Percentiles rank a stretch among this genome's conserved stretches.
Conservation (phyloP, 2,888 invertebrate genomes). For the Sphaerophoria taeniata region DNA sequence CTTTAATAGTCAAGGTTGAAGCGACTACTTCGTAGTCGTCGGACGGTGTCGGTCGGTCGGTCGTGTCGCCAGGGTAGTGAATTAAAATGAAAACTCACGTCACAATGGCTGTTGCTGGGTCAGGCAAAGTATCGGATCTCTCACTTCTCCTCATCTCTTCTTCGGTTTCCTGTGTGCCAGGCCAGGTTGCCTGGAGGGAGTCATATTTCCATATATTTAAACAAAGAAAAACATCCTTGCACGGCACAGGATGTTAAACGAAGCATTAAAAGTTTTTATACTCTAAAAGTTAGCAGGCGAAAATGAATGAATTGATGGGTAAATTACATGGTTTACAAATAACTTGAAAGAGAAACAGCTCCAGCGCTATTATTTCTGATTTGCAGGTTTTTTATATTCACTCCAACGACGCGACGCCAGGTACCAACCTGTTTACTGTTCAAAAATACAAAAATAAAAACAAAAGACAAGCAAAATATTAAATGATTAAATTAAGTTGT, state of each 20-base stretch:
- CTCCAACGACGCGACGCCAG: too few relatives aligned
- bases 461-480: too few relatives aligned
- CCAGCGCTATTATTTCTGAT: background rate
- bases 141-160: conserved; percentile 6
- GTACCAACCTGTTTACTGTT: too few relatives aligned
- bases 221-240: conserved; percentile 36
- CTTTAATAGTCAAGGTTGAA: conserved; percentile 4
- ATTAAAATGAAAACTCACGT: conserved; percentile 17
- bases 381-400: too few relatives aligned
- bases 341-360: conserved; percentile 58
- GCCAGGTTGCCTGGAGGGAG: background rate
- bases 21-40: too few relatives aligned
- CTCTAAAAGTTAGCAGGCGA: conserved; percentile 30
- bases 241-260: conserved; percentile 61
- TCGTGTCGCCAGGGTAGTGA: background rate
- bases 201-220: too few relatives aligned
- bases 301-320: conserved; percentile 36
- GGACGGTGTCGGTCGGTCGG: too few relatives aligned
- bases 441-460: too few relatives aligned
- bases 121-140: conserved; percentile 17
- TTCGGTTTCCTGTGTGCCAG: background rate
- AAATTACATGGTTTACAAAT: conserved; percentile 34
- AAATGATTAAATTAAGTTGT: conserved; percentile 59
- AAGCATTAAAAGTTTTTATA: conserved; percentile 51
- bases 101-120: conserved; percentile 58